phyloP scores from a whole-genome alignment of 1,140 invertebrate species.

The Sesamia nonagrioides region DNA sequence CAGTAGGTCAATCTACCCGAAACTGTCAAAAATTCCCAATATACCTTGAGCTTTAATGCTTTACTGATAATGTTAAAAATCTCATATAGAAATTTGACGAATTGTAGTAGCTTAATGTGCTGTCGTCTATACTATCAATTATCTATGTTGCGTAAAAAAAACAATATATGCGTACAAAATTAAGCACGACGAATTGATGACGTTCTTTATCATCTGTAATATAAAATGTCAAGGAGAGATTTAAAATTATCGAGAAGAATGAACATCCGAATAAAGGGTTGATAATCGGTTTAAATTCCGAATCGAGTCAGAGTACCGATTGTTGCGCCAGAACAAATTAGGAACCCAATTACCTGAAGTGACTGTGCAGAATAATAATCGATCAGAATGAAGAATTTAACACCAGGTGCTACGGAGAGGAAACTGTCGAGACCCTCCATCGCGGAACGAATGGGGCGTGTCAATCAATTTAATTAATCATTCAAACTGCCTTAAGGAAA shows the following conservation, averaged over 20 bases:
- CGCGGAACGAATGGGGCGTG: slow-evolving; percentile 75
- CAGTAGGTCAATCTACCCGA: no score
- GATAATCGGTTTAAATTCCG: slow-evolving; percentile 63
- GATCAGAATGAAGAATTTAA: slow-evolving; percentile 70
- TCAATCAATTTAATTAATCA: slow-evolving; percentile 83
- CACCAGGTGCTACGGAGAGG: slow-evolving; percentile 71
- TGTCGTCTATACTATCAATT: slow-evolving; percentile 11
- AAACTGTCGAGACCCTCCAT: slow-evolving; percentile 71
- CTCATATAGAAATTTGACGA: no score
- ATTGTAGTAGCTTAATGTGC: no score
- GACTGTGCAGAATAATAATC: slow-evolving; percentile 78
- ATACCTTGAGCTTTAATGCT: no score
- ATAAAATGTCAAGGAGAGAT: slow-evolving; percentile 20
- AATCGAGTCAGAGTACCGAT: slow-evolving; percentile 48
- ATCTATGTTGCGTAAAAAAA: slow-evolving; percentile 39
- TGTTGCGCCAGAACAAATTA: slow-evolving; percentile 73
- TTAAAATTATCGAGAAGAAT: slow-evolving; percentile 33
- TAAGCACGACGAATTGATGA: not conserved
- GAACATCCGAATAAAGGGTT: slow-evolving; percentile 50
- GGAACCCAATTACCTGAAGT: slow-evolving; percentile 79
- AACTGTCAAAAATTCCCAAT: no score
- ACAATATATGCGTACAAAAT: slow-evolving; percentile 31
- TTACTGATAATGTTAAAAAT: no score
- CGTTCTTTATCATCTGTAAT: slow-evolving; percentile 31
- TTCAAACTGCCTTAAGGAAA: slow-evolving; percentile 71